phyloP scores from a whole-genome alignment of 2,113 vertebrate genomes.

The Platycercus adscitus region DNA sequence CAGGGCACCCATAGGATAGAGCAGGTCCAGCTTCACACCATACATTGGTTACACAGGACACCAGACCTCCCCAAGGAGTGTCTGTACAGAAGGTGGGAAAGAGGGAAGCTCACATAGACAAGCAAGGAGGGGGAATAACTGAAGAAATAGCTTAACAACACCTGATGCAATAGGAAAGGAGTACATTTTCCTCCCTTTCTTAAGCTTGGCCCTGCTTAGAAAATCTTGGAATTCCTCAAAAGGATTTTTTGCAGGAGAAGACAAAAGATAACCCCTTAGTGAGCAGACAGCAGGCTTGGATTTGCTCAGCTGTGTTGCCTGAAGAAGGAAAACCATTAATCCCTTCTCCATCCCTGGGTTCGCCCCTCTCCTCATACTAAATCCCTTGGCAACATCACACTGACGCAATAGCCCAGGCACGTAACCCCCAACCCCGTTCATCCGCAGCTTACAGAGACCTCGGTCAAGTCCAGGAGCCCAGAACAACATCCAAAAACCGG shows the following conservation, averaged over 20 bases:
- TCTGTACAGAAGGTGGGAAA: background rate
- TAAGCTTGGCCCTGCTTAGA: background rate
- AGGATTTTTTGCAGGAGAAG: slow-evolving; percentile 44
- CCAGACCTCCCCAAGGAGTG: background rate
- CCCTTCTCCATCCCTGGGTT: background rate
- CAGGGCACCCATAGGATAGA: slow-evolving; percentile 35
- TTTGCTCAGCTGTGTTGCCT: slow-evolving; percentile 39
- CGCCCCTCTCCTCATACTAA: background rate
- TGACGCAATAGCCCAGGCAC: background rate
- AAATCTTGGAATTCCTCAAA: background rate
- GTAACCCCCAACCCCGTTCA: background rate
- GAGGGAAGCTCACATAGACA: fast-evolving
- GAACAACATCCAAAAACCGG: fast-evolving
- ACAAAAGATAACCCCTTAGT: background rate
- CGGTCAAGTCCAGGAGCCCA: background rate
- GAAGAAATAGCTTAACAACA: background rate
- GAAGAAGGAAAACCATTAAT: slow-evolving; percentile 22
- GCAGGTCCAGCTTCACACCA: slow-evolving; percentile 25
- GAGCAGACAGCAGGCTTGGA: background rate
- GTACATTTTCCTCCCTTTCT: background rate
- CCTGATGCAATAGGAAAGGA: background rate
- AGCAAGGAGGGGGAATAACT: background rate
- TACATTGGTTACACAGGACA: background rate
- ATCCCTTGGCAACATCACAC: background rate
- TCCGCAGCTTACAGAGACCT: background rate